phyloP scores from a whole-genome alignment of 2,888 invertebrate genomes.

The Temnothorax rugatulus region DNA sequence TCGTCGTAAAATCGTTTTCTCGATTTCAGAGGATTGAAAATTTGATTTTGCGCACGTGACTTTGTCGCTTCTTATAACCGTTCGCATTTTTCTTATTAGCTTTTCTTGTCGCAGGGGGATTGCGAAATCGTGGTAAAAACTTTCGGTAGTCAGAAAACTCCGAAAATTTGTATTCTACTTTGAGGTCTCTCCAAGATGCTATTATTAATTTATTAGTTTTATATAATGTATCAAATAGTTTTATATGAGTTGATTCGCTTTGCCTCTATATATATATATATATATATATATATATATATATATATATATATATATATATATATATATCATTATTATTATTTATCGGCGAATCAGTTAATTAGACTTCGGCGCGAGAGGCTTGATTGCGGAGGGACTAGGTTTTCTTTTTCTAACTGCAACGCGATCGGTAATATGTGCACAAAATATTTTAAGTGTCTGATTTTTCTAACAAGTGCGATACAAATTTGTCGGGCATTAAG shows the following conservation, averaged over 20 bases:
- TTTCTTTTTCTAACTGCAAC: conserved; percentile 24
- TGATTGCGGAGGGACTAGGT: conserved; percentile 20
- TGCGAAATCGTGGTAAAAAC: background rate
- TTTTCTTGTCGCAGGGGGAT: background rate
- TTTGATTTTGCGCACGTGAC: conserved; percentile 25
- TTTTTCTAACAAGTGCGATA: background rate
- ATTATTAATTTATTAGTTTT: conserved; percentile 42
- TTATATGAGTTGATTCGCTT: conserved; percentile 25
- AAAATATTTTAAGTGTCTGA: background rate
- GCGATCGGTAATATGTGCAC: conserved; percentile 1
- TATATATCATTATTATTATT: conserved; percentile 32
- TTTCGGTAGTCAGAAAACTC: conserved; percentile 19
- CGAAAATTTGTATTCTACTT: conserved; percentile 11
- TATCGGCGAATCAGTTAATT: conserved; percentile 19
- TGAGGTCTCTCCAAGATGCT: background rate
- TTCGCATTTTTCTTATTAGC: conserved; percentile 25
- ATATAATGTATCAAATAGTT: conserved; percentile 13
- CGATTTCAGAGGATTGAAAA: background rate
- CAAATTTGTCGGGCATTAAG: background rate
- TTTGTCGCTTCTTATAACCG: conserved; percentile 29
- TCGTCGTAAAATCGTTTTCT: conserved; percentile 26
- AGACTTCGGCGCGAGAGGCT: conserved; percentile 21
- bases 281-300: conserved; percentile 12
- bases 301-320: conserved; percentile 9
- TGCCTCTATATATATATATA: background rate